phyloP scores from a whole-genome alignment of 2,113 vertebrate genomes.

The Cololabis saira region DNA sequence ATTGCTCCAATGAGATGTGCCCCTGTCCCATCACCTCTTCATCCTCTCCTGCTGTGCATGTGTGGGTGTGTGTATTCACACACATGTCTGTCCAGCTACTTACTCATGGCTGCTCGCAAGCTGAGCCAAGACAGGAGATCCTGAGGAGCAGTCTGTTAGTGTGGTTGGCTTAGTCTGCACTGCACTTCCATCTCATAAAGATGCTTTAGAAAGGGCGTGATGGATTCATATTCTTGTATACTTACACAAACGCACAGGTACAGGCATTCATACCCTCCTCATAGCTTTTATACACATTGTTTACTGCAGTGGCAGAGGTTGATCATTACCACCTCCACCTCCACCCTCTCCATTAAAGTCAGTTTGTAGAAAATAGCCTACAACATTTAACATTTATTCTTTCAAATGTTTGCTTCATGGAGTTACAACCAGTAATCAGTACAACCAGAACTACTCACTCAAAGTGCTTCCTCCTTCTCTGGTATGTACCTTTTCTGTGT shows the following conservation, averaged over 20 bases:
- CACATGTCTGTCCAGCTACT: constrained; percentile 29
- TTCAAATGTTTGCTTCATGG: background rate
- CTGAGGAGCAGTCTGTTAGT: constrained; percentile 41
- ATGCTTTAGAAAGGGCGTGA: background rate
- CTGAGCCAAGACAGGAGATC: constrained; percentile 21
- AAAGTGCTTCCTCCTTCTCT: too few species aligned
- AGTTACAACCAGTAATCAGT: too few species aligned
- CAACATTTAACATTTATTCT: constrained; percentile 30
- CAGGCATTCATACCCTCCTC: background rate
- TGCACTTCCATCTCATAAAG: constrained; percentile 10
- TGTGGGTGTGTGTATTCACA: background rate
- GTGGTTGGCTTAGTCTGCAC: constrained; percentile 37
- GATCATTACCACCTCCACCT: constrained; percentile 24
- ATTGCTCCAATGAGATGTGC: constrained; percentile 57
- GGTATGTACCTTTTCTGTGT: too few species aligned
- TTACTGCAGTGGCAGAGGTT: constrained; percentile 9
- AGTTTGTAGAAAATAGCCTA: constrained; percentile 34
- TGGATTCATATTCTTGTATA: constrained; percentile 5
- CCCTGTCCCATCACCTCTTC: constrained; percentile 57
- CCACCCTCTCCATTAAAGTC: constrained; percentile 52
- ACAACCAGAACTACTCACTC: too few species aligned
- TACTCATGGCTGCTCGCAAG: constrained; percentile 51
- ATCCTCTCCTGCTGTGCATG: constrained; percentile 28
- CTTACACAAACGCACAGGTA: background rate
- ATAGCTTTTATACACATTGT: background rate